Base-by-base conservation (phyloP, 92 coral and sea anemone species). In the Micromussa lordhowensis region DNA sequence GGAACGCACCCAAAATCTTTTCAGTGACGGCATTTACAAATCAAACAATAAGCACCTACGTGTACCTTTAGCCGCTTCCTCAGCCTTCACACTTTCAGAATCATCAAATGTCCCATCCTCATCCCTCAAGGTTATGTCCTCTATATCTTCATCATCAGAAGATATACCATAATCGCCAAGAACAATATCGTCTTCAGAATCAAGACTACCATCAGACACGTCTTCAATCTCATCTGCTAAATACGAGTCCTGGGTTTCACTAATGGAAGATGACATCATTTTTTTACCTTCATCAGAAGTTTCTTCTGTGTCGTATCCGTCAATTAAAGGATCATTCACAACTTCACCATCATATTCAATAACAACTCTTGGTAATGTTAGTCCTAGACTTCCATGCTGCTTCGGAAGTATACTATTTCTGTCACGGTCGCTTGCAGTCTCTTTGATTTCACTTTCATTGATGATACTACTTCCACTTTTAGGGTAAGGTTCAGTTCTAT, bases 301-400 rank as follows among this genome's bases (percentile, higher is more conserved):
- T 21, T 63, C 73, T 28, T 77, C 86, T 36, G 79, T 44, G 78
- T 91, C 88, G 8, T 82, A 82, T 24, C 79, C 86, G 49, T 91
- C 88, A 68, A 75, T 80, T 48, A 35, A 21, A 11, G 86, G 57
- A 44, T 91, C 91, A 68, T 32, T 68, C 32, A 87, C 78, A 38
- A 85, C 89, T 78, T 28, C 88, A 87, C 87, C 85, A 59, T 91
- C 91, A 51, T 91, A 87, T 49, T 91, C 88, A 68, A 87, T 91
- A 21, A 91, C 90, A 54, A 91, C 91, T 55, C 68, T 76, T 31
- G 94, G 89, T 51, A 82, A 63, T 3, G 88, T 85, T 26, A 58
- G 11, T 59, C 75, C 74, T 76, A 82, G 30, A 31, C 75, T 64
- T 15, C 74, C 75, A 10, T 36, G 75, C 1, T 76, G 75, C 17